Evolutionary conservation across 1,140 invertebrate genomes (phyloP).

Genomic region (Drosophila santomea): DNA sequence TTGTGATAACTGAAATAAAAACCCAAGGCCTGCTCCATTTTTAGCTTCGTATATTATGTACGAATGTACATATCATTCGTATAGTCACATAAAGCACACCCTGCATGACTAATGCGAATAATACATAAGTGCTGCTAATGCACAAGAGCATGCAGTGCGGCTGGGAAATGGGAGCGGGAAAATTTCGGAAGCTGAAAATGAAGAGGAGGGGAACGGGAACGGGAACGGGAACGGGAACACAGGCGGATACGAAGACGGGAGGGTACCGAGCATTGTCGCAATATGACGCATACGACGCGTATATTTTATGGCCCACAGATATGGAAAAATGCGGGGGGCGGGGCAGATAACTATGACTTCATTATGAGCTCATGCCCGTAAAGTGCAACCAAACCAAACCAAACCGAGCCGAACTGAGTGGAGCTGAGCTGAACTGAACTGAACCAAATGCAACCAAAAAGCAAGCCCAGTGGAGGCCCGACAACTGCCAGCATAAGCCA

Average conservation of each 20-base stretch:
- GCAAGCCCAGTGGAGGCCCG: conserved; percentile 22
- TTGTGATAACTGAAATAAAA: not conserved
- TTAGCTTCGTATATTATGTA: not conserved
- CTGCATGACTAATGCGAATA: conserved; percentile 49
- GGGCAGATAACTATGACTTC: conserved; percentile 69
- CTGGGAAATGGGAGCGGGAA: conserved; percentile 9
- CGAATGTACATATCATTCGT: not conserved
- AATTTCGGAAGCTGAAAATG: conserved; percentile 11
- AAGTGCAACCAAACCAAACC: conserved; percentile 50
- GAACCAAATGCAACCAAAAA: not conserved
- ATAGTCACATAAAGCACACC: conserved; percentile 12
- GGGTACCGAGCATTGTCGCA: conserved; percentile 48
- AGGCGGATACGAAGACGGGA: not conserved
- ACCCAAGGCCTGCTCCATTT: not conserved
- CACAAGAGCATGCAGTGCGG: conserved; percentile 28
- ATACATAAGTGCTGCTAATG: conserved; percentile 59
- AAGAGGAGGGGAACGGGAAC: no score
- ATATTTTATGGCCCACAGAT: conserved; percentile 66
- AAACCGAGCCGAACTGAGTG: not conserved
- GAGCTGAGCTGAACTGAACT: conserved; percentile 8
- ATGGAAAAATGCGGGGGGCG: conserved; percentile 46
- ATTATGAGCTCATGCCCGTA: conserved; percentile 74
- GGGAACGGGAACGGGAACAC: not conserved
- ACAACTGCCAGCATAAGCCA: conserved; percentile 69
- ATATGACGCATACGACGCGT: conserved; percentile 73